These are phyloP conservation scores for Iguana delicatissima DNA, from an alignment of 2,797 vertebrate genomes.

Conservation along the genomic window DNA sequence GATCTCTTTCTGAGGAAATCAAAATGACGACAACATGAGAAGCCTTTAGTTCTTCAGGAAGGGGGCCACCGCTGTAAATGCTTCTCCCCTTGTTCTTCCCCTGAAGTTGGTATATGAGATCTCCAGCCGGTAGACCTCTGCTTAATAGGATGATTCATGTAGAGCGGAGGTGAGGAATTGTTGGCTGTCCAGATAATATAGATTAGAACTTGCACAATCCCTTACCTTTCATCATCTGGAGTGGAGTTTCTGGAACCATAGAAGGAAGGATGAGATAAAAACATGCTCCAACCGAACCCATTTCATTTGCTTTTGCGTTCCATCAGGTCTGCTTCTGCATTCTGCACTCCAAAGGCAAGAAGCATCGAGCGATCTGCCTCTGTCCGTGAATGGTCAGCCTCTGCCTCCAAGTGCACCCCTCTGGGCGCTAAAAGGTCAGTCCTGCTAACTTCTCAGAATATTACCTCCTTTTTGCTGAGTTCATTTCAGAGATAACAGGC, in stretches of 20 bases:
- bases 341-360: constrained; percentile 22
- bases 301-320: rapidly evolving
- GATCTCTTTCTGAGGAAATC: neutral
- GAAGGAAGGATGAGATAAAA: neutral
- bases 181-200: no score
- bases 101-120: no score
- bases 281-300: no score
- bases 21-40: neutral
- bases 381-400: constrained; percentile 36
- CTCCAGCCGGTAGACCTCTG: no score
- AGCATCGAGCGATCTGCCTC: constrained; percentile 9
- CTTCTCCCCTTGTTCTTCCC: neutral
- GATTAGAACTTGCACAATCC: no score
- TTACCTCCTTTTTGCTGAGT: no score
- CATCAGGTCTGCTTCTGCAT: constrained; percentile 29
- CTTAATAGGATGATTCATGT: no score
- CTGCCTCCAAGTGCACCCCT: constrained; percentile 43
- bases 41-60: neutral
- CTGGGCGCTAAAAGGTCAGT: constrained; percentile 54
- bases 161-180: no score
- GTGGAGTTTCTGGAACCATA: no score
- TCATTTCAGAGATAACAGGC: no score
- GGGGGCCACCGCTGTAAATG: neutral
- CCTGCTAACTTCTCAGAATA: neutral
- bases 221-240: no score